Percentiles rank a stretch among this genome's conserved stretches.
phyloP scores from a whole-genome alignment of 2,888 invertebrate species.

The Bugulina stolonifera region DNA sequence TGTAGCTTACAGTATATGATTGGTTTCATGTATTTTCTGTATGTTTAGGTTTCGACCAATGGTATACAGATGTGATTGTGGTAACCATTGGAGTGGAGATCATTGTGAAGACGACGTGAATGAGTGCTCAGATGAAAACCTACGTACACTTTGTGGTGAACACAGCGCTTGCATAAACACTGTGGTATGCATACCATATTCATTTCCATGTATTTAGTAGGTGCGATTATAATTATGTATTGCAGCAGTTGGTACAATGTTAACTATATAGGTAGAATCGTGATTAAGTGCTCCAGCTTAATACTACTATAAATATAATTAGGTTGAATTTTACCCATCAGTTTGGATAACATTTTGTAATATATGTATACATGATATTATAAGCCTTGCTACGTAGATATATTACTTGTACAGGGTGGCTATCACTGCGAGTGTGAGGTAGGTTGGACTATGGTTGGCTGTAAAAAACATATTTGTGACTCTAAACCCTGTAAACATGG shows the following conservation, averaged over 20 bases:
- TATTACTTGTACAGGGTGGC: conserved; percentile 4
- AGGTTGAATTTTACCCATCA: too few species aligned
- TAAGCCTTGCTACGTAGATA: not conserved
- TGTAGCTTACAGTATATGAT: too few species aligned
- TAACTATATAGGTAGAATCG: too few species aligned
- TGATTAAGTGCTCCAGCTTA: too few species aligned
- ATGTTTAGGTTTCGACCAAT: not conserved
- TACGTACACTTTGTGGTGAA: not conserved
- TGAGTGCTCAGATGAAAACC: not conserved
- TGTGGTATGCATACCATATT: not conserved
- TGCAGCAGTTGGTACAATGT: too few species aligned
- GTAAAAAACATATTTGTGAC: conserved; percentile 19
- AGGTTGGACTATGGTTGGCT: conserved; percentile 5
- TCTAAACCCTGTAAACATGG: conserved; percentile 11
- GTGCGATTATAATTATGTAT: too few species aligned
- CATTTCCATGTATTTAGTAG: not conserved
- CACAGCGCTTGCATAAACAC: conserved; percentile 17
- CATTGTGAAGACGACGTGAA: conserved; percentile 2
- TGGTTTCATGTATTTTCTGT: too few species aligned
- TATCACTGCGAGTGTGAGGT: conserved; percentile 19
- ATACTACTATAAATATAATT: too few species aligned
- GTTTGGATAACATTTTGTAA: too few species aligned
- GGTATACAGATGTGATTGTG: conserved; percentile 3
- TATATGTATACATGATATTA: too few species aligned
- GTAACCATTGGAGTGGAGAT: not conserved